A percentile compares a stretch with the other conserved stretches of the same genome.
phyloP scores from a whole-genome alignment of 2,797 vertebrate genomes.

The Malacoraja senta region DNA sequence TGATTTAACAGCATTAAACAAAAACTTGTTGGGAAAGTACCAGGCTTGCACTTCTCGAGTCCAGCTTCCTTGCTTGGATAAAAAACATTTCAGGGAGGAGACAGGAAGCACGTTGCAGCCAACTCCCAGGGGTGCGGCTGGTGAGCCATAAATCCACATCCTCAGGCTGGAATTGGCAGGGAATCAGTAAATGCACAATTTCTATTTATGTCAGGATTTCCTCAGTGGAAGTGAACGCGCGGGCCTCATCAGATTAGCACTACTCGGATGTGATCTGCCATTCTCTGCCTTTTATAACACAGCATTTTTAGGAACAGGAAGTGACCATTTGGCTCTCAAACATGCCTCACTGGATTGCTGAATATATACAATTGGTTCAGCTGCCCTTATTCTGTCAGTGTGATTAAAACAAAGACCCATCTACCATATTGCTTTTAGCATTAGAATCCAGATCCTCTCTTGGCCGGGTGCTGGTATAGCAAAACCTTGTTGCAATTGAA shows the following conservation, averaged over 20 bases:
- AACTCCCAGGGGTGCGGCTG: background rate
- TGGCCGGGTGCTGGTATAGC: background rate
- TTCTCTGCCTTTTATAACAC: background rate
- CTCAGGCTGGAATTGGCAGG: background rate
- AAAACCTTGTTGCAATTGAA: background rate
- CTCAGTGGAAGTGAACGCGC: background rate
- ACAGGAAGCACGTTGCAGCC: background rate
- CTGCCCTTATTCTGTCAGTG: background rate
- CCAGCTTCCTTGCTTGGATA: background rate
- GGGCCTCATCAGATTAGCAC: background rate
- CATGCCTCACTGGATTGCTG: background rate
- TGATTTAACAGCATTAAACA: background rate
- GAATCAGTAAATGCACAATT: background rate
- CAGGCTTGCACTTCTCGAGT: background rate
- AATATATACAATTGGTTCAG: background rate
- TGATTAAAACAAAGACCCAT: background rate
- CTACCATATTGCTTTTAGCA: background rate
- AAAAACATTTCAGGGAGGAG: background rate
- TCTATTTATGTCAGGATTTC: constrained; percentile 19
- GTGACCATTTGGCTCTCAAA: background rate
- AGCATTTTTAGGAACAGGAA: constrained; percentile 11
- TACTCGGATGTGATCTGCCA: background rate
- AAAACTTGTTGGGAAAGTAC: constrained; percentile 8
- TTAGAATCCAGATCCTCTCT: background rate
- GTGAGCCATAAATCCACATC: constrained; percentile 13